phyloP scores from a whole-genome alignment of 2,113 vertebrate genomes.

The Paramisgurnus dabryanus region DNA sequence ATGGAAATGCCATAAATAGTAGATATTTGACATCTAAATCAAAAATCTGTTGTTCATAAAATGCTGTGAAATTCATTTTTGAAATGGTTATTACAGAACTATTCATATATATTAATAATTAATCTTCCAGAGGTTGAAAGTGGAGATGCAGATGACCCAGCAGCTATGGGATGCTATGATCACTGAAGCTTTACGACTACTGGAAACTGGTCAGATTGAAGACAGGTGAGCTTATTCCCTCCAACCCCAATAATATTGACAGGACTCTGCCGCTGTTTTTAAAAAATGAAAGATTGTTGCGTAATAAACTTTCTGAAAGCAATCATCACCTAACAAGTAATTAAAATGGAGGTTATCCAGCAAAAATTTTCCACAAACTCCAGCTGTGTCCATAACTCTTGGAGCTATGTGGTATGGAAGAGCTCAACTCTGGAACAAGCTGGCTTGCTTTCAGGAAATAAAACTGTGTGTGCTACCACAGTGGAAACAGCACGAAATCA shows the following conservation, averaged over 20 bases:
- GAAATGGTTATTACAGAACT: background rate
- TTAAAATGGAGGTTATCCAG: constrained; percentile 45
- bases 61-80: background rate
- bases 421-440: constrained; percentile 37
- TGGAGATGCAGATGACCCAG: constrained; percentile 79
- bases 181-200: constrained; percentile 70
- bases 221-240: constrained; percentile 72
- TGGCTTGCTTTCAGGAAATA: constrained; percentile 44
- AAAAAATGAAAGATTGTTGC: constrained; percentile 31
- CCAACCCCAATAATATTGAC: background rate
- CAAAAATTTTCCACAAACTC: constrained; percentile 16
- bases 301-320: background rate
- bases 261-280: constrained; percentile 4
- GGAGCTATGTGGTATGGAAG: constrained; percentile 12
- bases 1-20: background rate
- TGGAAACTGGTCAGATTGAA: constrained; percentile 72
- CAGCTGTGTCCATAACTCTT: constrained; percentile 37
- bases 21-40: too few relatives aligned
- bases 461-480: constrained; percentile 47
- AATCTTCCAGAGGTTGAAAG: constrained; percentile 79
- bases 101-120: constrained; percentile 34
- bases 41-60: background rate
- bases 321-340: constrained; percentile 30
- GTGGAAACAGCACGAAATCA: constrained; percentile 28
- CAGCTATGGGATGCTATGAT: constrained; percentile 79